Conservation (phyloP, 2,113 vertebrate genomes). For the Channa maculata region DNA sequence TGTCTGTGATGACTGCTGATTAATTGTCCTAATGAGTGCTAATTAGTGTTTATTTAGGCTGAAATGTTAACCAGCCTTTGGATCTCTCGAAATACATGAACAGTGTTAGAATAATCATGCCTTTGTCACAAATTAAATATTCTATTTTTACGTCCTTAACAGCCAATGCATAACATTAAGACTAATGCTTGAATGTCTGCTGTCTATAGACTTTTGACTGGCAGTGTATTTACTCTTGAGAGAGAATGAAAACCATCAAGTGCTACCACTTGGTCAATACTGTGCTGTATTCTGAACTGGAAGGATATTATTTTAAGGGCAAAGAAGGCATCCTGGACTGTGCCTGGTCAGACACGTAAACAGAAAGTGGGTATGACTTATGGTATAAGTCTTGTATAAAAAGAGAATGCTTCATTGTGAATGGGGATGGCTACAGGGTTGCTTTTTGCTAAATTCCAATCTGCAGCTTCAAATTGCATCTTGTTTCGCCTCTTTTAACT, state of each 20-base stretch:
- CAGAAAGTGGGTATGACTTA: constrained; percentile 32
- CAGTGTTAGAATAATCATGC: neutral
- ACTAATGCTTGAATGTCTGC: neutral
- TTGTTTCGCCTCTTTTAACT: constrained; percentile 13
- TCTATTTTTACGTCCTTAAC: neutral
- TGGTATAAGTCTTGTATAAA: constrained; percentile 16
- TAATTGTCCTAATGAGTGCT: neutral
- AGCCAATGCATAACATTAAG: neutral
- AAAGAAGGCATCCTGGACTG: neutral
- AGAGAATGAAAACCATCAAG: constrained; percentile 39
- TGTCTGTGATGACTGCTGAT: neutral
- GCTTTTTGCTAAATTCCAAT: constrained; percentile 14
- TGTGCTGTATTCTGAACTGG: constrained; percentile 43
- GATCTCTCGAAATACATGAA: neutral
- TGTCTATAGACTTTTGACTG: neutral
- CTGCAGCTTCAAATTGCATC: neutral
- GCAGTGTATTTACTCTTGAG: neutral
- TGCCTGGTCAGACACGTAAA: constrained; percentile 24
- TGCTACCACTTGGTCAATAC: constrained; percentile 12
- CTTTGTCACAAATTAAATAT: neutral
- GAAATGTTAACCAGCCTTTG: neutral
- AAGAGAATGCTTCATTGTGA: constrained; percentile 24
- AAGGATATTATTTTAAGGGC: constrained; percentile 33
- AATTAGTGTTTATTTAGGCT: neutral
- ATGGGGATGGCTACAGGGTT: neutral